Conservation (phyloP, 2,888 invertebrate genomes). For the Bimastos eiseni region DNA sequence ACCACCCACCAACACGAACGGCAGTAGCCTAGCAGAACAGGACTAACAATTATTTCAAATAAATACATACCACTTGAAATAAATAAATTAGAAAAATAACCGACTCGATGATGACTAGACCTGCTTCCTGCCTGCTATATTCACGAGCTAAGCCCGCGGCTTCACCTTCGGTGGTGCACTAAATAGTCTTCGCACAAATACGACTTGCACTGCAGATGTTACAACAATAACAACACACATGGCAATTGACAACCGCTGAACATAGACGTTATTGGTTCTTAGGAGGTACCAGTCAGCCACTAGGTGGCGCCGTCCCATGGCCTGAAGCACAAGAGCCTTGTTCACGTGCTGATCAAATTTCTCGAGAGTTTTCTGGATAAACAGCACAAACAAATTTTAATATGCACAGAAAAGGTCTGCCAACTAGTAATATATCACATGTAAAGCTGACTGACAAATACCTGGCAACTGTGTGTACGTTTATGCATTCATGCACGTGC, state of each 20-base stretch:
- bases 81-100: background rate
- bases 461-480: background rate
- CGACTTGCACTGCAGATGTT: constrained; percentile 80
- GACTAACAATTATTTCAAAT: background rate
- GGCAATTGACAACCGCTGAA: constrained; percentile 74
- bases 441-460: background rate
- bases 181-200: constrained; percentile 86
- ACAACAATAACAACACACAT: constrained; percentile 81
- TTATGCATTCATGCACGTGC: no score
- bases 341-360: constrained; percentile 25
- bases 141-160: background rate
- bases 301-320: constrained; percentile 35
- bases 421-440: background rate
- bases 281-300: constrained; percentile 42
- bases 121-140: background rate
- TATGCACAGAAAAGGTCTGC: background rate
- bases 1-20: background rate
- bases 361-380: constrained; percentile 19
- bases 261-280: constrained; percentile 33
- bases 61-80: background rate
- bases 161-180: constrained; percentile 9
- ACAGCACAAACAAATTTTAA: background rate
- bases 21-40: background rate
- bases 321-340: constrained; percentile 32
- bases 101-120: constrained; percentile 1